Conservation (phyloP, 2,888 invertebrate species). For the Nectonema munidae region DNA sequence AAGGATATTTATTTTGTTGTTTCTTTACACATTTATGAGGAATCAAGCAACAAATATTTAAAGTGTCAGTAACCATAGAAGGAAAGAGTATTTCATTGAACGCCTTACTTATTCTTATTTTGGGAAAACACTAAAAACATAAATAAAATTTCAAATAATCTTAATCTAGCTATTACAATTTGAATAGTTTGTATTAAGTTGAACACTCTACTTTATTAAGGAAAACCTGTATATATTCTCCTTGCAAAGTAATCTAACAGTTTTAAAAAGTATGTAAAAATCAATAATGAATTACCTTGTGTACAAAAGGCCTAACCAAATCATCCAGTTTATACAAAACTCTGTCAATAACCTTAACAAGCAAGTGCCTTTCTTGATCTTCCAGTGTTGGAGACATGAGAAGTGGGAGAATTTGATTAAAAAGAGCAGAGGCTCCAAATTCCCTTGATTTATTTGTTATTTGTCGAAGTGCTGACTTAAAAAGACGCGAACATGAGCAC, state of each 20-base stretch:
- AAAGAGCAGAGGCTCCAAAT: constrained; percentile 85
- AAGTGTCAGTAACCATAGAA: too few species aligned
- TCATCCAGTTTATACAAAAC: constrained; percentile 92
- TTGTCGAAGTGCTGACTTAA: constrained; percentile 48
- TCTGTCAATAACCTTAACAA: constrained; percentile 92
- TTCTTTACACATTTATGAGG: too few species aligned
- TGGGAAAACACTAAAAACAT: too few species aligned
- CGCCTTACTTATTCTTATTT: too few species aligned
- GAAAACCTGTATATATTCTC: too few species aligned
- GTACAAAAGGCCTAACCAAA: constrained; percentile 86
- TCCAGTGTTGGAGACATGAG: constrained; percentile 98
- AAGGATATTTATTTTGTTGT: too few species aligned
- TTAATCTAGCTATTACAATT: too few species aligned
- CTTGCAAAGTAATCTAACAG: background rate
- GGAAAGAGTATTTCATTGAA: too few species aligned
- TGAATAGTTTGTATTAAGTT: too few species aligned
- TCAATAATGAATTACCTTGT: constrained; percentile 37
- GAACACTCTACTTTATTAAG: too few species aligned
- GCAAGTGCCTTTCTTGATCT: constrained; percentile 86
- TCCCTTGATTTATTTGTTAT: constrained; percentile 94
- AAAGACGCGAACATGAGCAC: background rate
- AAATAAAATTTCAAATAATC: too few species aligned
- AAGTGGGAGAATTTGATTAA: constrained; percentile 87
- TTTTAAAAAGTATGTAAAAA: background rate
- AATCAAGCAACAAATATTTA: too few species aligned